A percentile compares a stretch with the other conserved stretches of the same genome.
Evolutionary conservation across 2,113 vertebrate genomes (phyloP).

Genomic region (Aspiorhynchus laticeps): DNA sequence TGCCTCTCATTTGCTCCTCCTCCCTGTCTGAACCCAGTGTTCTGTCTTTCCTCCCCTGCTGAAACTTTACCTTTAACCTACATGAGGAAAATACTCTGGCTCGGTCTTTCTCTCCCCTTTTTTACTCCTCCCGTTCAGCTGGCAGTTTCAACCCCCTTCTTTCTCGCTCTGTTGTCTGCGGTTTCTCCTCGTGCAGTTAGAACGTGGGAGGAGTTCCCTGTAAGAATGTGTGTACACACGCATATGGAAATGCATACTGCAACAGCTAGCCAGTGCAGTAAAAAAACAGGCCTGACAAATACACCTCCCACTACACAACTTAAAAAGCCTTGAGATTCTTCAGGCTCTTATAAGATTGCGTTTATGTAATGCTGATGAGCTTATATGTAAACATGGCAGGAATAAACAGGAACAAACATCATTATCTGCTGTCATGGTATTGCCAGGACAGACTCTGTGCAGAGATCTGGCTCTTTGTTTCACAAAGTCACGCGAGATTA

Average conservation of each 20-base stretch:
- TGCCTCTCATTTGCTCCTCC: background rate
- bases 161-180: slow-evolving; percentile 66
- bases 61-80: slow-evolving; percentile 64
- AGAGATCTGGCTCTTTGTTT: slow-evolving; percentile 35
- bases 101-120: background rate
- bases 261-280: background rate
- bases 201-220: slow-evolving; percentile 73
- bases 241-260: slow-evolving; percentile 29
- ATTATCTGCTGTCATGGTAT: slow-evolving; percentile 10
- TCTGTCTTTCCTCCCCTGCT: slow-evolving; percentile 15
- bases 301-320: background rate
- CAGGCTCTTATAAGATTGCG: background rate
- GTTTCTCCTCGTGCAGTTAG: slow-evolving; percentile 70
- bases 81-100: slow-evolving; percentile 17
- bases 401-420: slow-evolving; percentile 34
- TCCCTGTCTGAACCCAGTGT: background rate
- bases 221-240: slow-evolving; percentile 65
- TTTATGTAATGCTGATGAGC: background rate
- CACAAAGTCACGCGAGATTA: slow-evolving; percentile 25
- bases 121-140: slow-evolving; percentile 36
- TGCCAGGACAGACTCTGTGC: background rate
- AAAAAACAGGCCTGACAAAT: background rate
- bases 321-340: background rate
- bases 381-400: background rate
- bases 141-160: slow-evolving; percentile 44